Conservation (phyloP, 2,113 vertebrate genomes). For the Oncorhynchus gorbuscha region DNA sequence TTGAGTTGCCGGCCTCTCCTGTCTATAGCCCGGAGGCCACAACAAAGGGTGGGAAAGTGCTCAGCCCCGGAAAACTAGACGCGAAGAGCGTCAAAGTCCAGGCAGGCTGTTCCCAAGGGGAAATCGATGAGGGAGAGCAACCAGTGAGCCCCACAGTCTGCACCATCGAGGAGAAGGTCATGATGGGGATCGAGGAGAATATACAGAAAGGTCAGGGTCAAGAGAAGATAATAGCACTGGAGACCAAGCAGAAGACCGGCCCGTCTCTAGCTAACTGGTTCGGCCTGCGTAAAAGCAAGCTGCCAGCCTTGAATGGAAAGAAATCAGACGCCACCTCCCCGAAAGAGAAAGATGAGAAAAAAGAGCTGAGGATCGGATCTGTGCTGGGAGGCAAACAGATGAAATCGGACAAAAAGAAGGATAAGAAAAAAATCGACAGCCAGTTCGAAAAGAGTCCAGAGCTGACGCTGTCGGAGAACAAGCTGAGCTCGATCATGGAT, state of each 20-base stretch:
- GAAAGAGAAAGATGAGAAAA: constrained; percentile 84
- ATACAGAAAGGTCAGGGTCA: constrained; percentile 86
- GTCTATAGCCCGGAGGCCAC: constrained; percentile 53
- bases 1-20: constrained; percentile 56
- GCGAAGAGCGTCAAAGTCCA: constrained; percentile 55
- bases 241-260: constrained; percentile 77
- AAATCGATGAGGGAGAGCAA: constrained; percentile 59
- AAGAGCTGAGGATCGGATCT: constrained; percentile 79
- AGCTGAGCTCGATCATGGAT: constrained; percentile 72
- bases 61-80: constrained; percentile 56
- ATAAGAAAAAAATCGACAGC: constrained; percentile 80
- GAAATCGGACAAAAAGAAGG: constrained; percentile 84
- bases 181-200: constrained; percentile 92
- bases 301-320: constrained; percentile 82
- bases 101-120: constrained; percentile 51
- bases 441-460: constrained; percentile 69
- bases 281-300: constrained; percentile 85
- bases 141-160: constrained; percentile 62
- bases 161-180: constrained; percentile 93
- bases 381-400: constrained; percentile 80
- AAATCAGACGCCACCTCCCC: constrained; percentile 70
- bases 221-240: constrained; percentile 71
- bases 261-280: constrained; percentile 92
- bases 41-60: constrained; percentile 46
- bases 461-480: constrained; percentile 57